These are phyloP conservation scores for Meganola albula DNA, from an alignment of 2,888 invertebrate genomes.

Conservation along the genomic window DNA sequence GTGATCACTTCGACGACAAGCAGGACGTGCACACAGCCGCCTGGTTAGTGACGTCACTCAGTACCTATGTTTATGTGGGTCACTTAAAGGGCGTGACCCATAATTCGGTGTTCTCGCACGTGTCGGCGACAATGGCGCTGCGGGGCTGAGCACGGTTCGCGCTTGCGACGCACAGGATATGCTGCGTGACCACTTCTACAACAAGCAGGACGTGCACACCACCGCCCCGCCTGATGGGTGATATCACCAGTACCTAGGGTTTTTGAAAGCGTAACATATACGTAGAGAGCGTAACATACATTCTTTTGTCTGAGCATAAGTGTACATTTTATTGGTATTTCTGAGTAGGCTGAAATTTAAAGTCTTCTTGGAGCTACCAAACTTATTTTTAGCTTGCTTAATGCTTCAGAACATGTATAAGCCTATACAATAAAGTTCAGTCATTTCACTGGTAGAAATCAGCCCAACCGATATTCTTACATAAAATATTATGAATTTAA, in stretches of 20 bases:
- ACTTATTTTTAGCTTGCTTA: too few species aligned
- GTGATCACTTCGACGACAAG: conserved; percentile 81
- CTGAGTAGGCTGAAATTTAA: too few species aligned
- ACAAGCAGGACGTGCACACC: conserved; percentile 81
- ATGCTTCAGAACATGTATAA: too few species aligned
- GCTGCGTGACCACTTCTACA: conserved; percentile 82
- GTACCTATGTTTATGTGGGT: too few species aligned
- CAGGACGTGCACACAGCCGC: conserved; percentile 82
- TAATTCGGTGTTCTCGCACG: conserved; percentile 90
- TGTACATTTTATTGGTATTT: not conserved
- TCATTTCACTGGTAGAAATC: too few species aligned
- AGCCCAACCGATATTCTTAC: too few species aligned
- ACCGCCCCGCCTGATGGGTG: conserved; percentile 77
- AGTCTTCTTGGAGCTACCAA: too few species aligned
- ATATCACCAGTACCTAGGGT: too few species aligned
- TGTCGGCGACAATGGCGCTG: conserved; percentile 87
- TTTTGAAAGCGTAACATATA: too few species aligned
- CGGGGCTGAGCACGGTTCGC: conserved; percentile 87
- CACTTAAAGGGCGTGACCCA: conserved; percentile 78
- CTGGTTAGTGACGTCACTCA: conserved; percentile 65
- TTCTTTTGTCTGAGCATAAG: too few species aligned
- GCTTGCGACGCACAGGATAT: conserved; percentile 82
- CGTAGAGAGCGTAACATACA: too few species aligned
- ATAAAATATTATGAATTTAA: not conserved
- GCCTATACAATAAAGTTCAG: too few species aligned